Evolutionary conservation across 2,113 vertebrate genomes (phyloP).

Genomic region (Agapornis roseicollis): DNA sequence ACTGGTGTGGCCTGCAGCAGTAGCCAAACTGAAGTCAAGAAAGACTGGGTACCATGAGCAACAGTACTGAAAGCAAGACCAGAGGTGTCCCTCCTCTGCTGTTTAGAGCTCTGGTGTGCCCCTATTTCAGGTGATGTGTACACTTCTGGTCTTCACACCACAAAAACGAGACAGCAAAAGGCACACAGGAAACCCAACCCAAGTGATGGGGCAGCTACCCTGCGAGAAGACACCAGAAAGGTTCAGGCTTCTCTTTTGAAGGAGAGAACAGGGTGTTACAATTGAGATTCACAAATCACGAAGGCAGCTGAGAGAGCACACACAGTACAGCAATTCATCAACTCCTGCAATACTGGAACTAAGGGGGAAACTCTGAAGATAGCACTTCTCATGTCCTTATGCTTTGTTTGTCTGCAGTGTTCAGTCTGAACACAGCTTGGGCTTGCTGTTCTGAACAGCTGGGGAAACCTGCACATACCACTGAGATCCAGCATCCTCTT

Average conservation of each 20-base stretch:
- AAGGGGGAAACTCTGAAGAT: background rate
- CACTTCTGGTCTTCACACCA: background rate
- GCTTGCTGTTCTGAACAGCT: background rate
- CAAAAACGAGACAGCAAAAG: background rate
- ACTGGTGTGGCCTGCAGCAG: background rate
- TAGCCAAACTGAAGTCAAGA: background rate
- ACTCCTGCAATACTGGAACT: background rate
- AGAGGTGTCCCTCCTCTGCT: background rate
- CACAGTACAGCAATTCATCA: background rate
- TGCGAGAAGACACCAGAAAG: background rate
- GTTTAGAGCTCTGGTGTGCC: background rate
- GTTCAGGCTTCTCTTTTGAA: background rate
- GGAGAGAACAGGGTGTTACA: background rate
- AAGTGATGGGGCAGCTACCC: background rate
- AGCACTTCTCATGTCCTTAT: background rate
- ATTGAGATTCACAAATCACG: background rate
- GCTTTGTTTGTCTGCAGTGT: background rate
- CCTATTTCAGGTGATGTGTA: background rate
- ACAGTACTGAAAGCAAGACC: background rate
- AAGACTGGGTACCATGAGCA: background rate
- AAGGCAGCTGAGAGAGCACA: background rate
- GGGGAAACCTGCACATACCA: slow-evolving; percentile 72
- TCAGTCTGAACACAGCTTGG: background rate
- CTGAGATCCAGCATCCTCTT: slow-evolving; percentile 77
- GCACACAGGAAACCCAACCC: background rate